A percentile compares a stretch with the other conserved stretches of the same genome.
Conservation (phyloP, 2,797 vertebrate genomes). For the Sebastes jordani region DNA sequence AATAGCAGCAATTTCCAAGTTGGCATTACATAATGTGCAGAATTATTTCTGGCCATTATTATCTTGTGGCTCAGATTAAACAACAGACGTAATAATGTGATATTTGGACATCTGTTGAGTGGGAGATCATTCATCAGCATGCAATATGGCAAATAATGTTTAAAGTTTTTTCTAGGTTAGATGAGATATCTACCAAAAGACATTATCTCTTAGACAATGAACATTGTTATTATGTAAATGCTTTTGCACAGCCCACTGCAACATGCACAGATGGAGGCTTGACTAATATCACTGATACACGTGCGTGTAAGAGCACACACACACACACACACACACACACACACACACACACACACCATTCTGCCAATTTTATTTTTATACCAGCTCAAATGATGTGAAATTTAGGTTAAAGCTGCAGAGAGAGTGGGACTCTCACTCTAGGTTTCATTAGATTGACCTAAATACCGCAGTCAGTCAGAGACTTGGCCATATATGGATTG, state of each 20-base stretch:
- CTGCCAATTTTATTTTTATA: conserved; percentile 60
- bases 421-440: conserved; percentile 41
- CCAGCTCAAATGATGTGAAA: conserved; percentile 55
- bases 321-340: neutral
- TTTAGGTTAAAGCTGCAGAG: conserved; percentile 61
- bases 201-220: neutral
- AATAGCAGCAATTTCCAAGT: neutral
- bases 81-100: conserved; percentile 31
- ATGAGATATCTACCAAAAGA: neutral
- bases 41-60: conserved; percentile 22
- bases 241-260: neutral
- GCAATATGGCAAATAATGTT: conserved; percentile 8
- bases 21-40: conserved; percentile 5
- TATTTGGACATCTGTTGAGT: conserved; percentile 64
- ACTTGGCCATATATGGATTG: conserved; percentile 51
- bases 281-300: neutral
- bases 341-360: neutral
- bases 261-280: neutral
- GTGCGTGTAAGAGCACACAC: neutral
- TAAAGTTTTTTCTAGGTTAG: conserved; percentile 3
- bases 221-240: neutral
- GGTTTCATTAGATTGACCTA: conserved; percentile 56
- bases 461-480: conserved; percentile 48
- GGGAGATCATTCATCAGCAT: conserved; percentile 35
- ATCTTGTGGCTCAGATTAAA: conserved; percentile 24